Percentiles rank a stretch among this genome's conserved stretches.
Evolutionary conservation across 2,888 invertebrate genomes (phyloP).

Genomic region (Diarsia rubi): DNA sequence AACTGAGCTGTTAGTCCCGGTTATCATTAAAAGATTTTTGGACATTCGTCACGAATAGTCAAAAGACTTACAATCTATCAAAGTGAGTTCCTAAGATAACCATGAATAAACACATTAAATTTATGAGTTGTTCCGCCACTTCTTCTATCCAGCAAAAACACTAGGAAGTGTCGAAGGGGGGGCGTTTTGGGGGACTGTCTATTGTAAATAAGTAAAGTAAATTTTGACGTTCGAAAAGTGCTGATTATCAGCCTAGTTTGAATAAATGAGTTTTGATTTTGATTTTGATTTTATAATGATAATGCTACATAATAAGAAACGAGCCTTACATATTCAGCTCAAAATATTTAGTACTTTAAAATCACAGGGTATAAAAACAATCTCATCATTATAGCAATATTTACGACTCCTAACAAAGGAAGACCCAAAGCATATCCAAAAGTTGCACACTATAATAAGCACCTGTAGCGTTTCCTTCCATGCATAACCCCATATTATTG

Average conservation of each 20-base stretch:
- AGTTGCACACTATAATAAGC: conserved; percentile 15
- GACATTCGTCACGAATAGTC: not conserved
- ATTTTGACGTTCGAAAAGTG: too few relatives aligned
- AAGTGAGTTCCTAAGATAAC: too few relatives aligned
- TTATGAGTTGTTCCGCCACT: not conserved
- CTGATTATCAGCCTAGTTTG: too few relatives aligned
- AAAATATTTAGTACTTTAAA: not conserved
- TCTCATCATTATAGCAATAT: conserved; percentile 19
- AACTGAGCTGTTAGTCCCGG: too few relatives aligned
- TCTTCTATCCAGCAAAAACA: too few relatives aligned
- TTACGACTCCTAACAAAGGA: conserved; percentile 2
- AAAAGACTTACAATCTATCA: not conserved
- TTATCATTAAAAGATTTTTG: not conserved
- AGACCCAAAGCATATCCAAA: not conserved
- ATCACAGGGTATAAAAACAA: not conserved
- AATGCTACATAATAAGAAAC: not conserved
- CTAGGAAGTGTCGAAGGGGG: too few relatives aligned
- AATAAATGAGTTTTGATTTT: too few relatives aligned
- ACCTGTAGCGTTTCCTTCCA: not conserved
- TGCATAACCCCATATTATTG: conserved; percentile 21
- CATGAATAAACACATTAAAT: not conserved
- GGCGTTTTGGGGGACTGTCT: too few relatives aligned
- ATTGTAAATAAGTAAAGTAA: too few relatives aligned
- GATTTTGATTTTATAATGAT: not conserved
- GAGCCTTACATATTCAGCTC: not conserved